Conservation (phyloP, 1,140 invertebrate genomes). For the Pygmarrhopalites habei region DNA sequence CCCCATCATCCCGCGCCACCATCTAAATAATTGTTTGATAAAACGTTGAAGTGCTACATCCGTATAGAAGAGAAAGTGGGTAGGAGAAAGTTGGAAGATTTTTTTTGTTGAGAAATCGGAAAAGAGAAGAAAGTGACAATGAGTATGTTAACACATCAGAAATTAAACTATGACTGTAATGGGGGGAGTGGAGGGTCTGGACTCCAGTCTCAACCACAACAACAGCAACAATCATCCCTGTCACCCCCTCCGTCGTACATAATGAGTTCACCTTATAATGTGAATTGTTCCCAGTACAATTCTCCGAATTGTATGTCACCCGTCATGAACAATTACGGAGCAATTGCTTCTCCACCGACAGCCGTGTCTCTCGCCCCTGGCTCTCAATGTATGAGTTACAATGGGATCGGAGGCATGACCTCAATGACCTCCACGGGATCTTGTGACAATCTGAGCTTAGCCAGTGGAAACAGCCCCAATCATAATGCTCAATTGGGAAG, state of each 20-base stretch:
- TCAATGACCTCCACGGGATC: conserved; percentile 31
- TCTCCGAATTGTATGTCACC: conserved; percentile 34
- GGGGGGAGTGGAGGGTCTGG: conserved; percentile 18
- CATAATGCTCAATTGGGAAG: conserved; percentile 17
- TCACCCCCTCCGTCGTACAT: conserved; percentile 36
- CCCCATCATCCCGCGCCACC: no score
- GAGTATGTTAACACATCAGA: conserved; percentile 17
- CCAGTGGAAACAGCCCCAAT: conserved; percentile 34
- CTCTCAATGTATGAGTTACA: conserved; percentile 32
- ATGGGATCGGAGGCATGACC: conserved; percentile 19
- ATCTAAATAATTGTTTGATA: no score
- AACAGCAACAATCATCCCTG: conserved; percentile 26
- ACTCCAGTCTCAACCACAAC: conserved; percentile 11
- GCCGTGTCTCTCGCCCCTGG: background rate
- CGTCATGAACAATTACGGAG: conserved; percentile 25
- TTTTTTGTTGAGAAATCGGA: no score
- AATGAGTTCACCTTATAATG: conserved; percentile 19
- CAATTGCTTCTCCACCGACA: conserved; percentile 29
- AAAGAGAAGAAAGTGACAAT: conserved; percentile 3
- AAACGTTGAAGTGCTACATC: no score
- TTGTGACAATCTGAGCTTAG: conserved; percentile 39
- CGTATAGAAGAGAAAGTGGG: no score
- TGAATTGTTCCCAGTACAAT: conserved; percentile 33
- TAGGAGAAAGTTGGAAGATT: no score
- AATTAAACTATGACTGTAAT: conserved; percentile 15